phyloP scores from a whole-genome alignment of 2,113 vertebrate species.

The Anser brachyrhynchus region DNA sequence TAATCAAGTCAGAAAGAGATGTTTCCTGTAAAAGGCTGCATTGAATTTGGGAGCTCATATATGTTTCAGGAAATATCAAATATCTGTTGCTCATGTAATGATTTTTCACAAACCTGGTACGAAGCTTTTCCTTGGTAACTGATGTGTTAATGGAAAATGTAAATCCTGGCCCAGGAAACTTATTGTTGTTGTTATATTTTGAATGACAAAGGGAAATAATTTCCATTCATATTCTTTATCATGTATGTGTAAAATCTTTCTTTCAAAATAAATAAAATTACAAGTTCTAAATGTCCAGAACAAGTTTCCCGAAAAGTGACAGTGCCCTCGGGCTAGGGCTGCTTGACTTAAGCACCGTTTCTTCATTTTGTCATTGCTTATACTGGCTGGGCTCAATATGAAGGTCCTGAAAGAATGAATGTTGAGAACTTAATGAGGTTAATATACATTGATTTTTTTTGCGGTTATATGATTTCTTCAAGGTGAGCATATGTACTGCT shows the following conservation, averaged over 20 bases:
- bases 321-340: background rate
- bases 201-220: background rate
- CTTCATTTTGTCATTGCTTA: background rate
- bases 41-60: background rate
- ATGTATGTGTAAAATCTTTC: background rate
- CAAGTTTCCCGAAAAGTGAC: background rate
- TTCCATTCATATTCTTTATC: background rate
- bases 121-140: background rate
- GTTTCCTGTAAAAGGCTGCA: background rate
- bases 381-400: background rate
- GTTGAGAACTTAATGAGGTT: background rate
- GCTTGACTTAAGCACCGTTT: background rate
- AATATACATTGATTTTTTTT: background rate
- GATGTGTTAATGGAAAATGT: background rate
- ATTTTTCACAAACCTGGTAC: background rate
- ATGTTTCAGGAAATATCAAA: conserved; percentile 10
- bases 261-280: background rate
- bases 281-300: background rate
- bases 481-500: background rate
- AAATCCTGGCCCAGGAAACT: background rate
- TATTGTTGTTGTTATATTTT: background rate
- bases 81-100: background rate
- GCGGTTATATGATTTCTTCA: background rate
- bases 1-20: background rate
- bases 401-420: background rate